Conservation (phyloP, 2,888 invertebrate genomes). For the Ptycholaimellus sp. region DNA sequence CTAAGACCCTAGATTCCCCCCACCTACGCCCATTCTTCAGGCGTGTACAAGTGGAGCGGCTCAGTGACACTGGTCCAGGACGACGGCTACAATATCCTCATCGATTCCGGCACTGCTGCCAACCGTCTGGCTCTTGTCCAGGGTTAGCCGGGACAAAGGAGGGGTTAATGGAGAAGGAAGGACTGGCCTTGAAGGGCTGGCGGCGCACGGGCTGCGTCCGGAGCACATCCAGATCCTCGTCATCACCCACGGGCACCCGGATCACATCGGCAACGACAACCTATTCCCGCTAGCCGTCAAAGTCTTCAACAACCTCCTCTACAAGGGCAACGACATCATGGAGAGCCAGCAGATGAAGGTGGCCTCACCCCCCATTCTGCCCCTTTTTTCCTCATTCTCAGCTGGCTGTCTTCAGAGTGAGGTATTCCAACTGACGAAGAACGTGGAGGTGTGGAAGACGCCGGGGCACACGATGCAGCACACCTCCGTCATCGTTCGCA, state of each 20-base stretch:
- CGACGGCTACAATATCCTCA: conserved; percentile 16
- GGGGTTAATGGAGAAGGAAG: no score
- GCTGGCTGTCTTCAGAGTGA: conserved; percentile 10
- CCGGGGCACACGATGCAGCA: conserved; percentile 19
- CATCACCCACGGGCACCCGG: conserved; percentile 19
- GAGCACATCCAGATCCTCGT: conserved; percentile 16
- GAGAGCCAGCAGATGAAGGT: background rate
- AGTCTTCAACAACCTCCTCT: conserved; percentile 10
- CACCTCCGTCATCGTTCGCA: conserved; percentile 9
- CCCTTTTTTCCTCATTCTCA: no score
- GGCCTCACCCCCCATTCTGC: background rate
- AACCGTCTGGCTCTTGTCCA: background rate
- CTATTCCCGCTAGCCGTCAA: conserved; percentile 19
- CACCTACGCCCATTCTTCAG: no score
- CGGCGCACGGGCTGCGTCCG: conserved; percentile 8
- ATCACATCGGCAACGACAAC: conserved; percentile 16
- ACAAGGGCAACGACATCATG: background rate
- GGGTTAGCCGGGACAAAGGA: no score
- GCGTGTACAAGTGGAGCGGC: conserved; percentile 5
- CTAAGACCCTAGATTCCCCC: no score
- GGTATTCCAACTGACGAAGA: conserved; percentile 14
- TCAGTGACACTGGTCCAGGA: conserved; percentile 17
- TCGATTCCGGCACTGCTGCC: conserved; percentile 18
- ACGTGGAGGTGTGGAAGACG: conserved; percentile 20
- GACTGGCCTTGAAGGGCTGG: background rate